phyloP scores from a whole-genome alignment of 2,888 invertebrate species.

The Hyalella azteca region DNA sequence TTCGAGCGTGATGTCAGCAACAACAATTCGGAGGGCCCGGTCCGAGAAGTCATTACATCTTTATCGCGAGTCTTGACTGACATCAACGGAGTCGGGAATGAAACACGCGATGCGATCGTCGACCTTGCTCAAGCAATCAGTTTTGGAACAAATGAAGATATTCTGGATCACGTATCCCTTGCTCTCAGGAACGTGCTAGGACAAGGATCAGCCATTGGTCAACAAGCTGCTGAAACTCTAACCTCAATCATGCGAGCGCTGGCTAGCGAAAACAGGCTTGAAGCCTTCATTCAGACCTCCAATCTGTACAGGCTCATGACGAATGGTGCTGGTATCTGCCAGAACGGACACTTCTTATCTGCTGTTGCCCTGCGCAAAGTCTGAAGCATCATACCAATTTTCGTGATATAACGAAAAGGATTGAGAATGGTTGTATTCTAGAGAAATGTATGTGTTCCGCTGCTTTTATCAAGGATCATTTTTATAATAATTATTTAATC shows the following conservation, averaged over 20 bases:
- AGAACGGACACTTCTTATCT: neutral
- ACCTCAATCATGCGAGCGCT: neutral
- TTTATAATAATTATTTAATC: neutral
- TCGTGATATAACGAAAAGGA: no score
- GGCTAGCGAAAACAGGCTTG: neutral
- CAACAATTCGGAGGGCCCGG: neutral
- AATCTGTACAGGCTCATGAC: neutral
- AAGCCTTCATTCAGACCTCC: neutral
- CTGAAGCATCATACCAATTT: no score
- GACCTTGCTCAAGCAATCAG: neutral
- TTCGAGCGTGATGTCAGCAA: neutral
- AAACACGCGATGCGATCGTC: neutral
- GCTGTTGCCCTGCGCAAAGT: neutral
- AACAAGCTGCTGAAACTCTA: neutral
- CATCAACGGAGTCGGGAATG: neutral
- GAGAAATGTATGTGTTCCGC: neutral
- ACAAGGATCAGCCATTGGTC: neutral
- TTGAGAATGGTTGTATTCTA: neutral
- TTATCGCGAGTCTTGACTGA: neutral
- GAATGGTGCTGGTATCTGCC: neutral
- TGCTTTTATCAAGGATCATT: neutral
- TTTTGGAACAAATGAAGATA: neutral
- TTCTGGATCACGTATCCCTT: neutral
- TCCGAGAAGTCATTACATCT: neutral
- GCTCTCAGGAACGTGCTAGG: neutral